Evolutionary conservation across 2,113 vertebrate species (phyloP).

Genomic region (Choloepus hoffmanni): DNA sequence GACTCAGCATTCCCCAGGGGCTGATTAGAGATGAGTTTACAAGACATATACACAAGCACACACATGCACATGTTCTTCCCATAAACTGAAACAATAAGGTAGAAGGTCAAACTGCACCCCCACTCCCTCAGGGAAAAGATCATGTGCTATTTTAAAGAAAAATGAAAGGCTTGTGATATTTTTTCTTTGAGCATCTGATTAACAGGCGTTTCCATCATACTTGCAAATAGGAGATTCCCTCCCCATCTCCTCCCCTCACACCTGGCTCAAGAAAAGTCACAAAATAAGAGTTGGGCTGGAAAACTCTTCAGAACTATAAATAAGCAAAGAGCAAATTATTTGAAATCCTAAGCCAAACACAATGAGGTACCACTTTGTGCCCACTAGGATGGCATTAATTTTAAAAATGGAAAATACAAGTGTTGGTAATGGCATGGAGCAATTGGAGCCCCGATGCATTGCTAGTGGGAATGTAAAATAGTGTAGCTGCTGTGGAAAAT

Average conservation of each 20-base stretch:
- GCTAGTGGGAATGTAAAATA: too few species aligned
- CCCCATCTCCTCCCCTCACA: neutral
- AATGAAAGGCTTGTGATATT: neutral
- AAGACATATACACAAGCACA: neutral
- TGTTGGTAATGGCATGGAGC: neutral
- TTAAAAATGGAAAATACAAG: neutral
- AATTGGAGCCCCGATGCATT: too few species aligned
- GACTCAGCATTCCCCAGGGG: neutral
- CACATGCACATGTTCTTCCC: neutral
- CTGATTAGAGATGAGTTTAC: neutral
- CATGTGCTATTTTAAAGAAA: neutral
- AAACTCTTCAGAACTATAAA: neutral
- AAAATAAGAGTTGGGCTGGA: neutral
- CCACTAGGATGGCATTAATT: neutral
- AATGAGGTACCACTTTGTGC: neutral
- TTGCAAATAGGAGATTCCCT: neutral
- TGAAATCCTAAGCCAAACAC: slow-evolving; percentile 5
- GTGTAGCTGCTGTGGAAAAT: too few species aligned
- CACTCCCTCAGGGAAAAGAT: neutral
- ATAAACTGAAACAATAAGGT: neutral
- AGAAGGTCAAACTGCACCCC: neutral
- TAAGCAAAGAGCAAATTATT: neutral
- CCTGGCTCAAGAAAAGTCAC: neutral
- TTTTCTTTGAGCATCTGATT: neutral
- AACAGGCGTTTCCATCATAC: neutral